Percentiles rank a stretch among this genome's conserved stretches.
phyloP scores from a whole-genome alignment of 2,888 invertebrate species.

The Drosophila testacea region DNA sequence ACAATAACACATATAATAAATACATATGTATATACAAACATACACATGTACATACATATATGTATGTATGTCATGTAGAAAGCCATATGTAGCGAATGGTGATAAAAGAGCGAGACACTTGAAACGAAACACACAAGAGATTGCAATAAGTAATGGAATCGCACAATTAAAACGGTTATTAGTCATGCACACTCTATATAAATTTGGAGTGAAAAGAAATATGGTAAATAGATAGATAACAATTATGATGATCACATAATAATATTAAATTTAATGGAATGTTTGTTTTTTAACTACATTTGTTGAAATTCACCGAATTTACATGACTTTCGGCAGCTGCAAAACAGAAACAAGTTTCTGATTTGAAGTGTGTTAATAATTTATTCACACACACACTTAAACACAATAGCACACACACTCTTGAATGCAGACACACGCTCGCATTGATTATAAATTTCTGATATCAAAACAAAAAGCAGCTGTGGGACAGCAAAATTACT shows the following conservation, averaged over 20 bases:
- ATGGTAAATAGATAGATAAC: slow-evolving; percentile 11
- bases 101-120: slow-evolving; percentile 34
- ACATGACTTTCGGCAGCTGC: slow-evolving; percentile 25
- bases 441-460: slow-evolving; percentile 58
- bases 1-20: background rate
- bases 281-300: slow-evolving; percentile 29
- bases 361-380: slow-evolving; percentile 50
- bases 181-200: slow-evolving; percentile 46
- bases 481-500: slow-evolving; percentile 57
- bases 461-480: slow-evolving; percentile 77
- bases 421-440: slow-evolving; percentile 18
- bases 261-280: slow-evolving; percentile 19
- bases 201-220: background rate
- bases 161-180: slow-evolving; percentile 49
- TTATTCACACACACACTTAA: slow-evolving; percentile 26
- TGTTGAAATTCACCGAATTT: slow-evolving; percentile 37
- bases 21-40: background rate
- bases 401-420: background rate
- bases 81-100: slow-evolving; percentile 33
- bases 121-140: slow-evolving; percentile 15
- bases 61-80: slow-evolving; percentile 30
- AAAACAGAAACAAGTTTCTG: slow-evolving; percentile 45
- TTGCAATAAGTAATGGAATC: slow-evolving; percentile 30
- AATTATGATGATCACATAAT: slow-evolving; percentile 33
- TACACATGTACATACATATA: background rate